Conservation (phyloP, 2,888 invertebrate genomes). For the Lochmaea capreae region DNA sequence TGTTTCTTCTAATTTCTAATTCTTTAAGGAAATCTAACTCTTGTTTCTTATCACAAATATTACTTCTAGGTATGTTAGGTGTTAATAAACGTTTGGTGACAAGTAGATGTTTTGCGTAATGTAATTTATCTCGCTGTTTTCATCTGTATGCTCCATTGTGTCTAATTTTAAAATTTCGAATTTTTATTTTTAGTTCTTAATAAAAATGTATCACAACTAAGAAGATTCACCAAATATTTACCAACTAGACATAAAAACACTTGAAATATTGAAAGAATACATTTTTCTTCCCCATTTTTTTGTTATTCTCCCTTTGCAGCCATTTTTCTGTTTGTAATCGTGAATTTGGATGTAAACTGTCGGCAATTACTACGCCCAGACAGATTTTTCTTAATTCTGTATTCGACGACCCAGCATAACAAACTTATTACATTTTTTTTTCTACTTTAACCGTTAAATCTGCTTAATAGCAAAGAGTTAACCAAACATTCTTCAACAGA, state of each 20-base stretch:
- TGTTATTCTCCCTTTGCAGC: not conserved
- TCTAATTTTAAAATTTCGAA: too few relatives aligned
- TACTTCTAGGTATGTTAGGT: too few relatives aligned
- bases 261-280: not conserved
- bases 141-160: too few relatives aligned
- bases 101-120: too few relatives aligned
- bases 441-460: not conserved
- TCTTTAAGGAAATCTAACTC: too few relatives aligned
- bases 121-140: too few relatives aligned
- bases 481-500: not conserved
- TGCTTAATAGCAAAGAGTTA: not conserved
- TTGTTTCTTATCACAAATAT: too few relatives aligned
- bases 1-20: too few relatives aligned
- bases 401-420: not conserved
- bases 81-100: too few relatives aligned
- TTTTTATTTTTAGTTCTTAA: too few relatives aligned
- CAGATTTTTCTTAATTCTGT: not conserved
- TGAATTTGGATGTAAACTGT: not conserved
- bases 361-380: not conserved
- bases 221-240: not conserved
- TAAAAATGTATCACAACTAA: too few relatives aligned
- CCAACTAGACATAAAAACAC: not conserved
- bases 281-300: not conserved
- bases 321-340: not conserved
- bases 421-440: not conserved